A percentile compares a stretch with the other conserved stretches of the same genome.
Evolutionary conservation across 1,140 invertebrate species (phyloP).

Genomic region (Scaptomyza hsui): DNA sequence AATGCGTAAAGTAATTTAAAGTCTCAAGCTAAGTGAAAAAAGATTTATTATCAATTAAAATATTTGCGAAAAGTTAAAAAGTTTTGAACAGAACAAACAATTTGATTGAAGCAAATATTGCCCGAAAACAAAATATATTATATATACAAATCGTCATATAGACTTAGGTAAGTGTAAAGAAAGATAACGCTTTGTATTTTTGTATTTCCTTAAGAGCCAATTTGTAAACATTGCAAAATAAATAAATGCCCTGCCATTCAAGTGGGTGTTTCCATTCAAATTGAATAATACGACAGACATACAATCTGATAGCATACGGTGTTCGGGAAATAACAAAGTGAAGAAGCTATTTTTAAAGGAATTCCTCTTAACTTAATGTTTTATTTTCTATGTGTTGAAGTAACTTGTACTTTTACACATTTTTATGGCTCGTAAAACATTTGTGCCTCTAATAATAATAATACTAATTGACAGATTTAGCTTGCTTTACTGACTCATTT

Average conservation of each 20-base stretch:
- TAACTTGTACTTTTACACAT: background rate
- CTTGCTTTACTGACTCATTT: background rate
- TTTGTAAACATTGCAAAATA: slow-evolving; percentile 24
- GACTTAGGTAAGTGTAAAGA: slow-evolving; percentile 30
- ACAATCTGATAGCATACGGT: background rate
- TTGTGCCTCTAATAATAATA: background rate
- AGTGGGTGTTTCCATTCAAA: slow-evolving; percentile 26
- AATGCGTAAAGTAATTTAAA: slow-evolving; percentile 7
- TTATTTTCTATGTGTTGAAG: background rate
- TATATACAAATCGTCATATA: background rate
- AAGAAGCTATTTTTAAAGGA: background rate
- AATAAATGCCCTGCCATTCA: slow-evolving; percentile 23
- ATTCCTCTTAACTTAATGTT: background rate
- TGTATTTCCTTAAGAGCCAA: slow-evolving; percentile 9
- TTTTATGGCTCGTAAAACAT: slow-evolving; percentile 14
- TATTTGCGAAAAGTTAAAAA: background rate
- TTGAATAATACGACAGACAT: background rate
- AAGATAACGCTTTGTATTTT: slow-evolving; percentile 27
- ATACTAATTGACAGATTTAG: background rate
- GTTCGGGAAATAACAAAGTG: background rate
- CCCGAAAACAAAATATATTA: slow-evolving; percentile 3
- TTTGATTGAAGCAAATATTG: slow-evolving; percentile 41
- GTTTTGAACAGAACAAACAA: slow-evolving; percentile 25
- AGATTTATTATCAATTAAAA: slow-evolving; percentile 9
- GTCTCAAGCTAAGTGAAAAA: slow-evolving; percentile 4